Evolutionary conservation across 2,888 invertebrate genomes (phyloP).

Genomic region (Spodoptera exigua): DNA sequence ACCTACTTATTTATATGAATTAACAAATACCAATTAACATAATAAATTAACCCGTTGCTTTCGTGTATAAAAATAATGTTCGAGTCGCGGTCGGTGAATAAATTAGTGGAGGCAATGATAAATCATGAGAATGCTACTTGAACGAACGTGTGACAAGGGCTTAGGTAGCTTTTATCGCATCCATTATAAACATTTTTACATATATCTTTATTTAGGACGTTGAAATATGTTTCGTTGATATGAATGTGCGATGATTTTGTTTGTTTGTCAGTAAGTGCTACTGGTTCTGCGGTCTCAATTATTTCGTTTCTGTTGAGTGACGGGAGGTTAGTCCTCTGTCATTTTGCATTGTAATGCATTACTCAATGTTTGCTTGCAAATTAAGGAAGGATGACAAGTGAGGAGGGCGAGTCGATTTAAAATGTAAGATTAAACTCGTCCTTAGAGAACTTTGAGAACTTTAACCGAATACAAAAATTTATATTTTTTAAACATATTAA

Average conservation of each 20-base stretch:
- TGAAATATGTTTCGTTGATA: constrained; percentile 51
- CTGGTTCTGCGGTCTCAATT: constrained; percentile 38
- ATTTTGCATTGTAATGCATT: constrained; percentile 20
- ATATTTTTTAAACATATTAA: too few relatives aligned
- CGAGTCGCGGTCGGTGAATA: constrained; percentile 57
- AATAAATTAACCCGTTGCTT: constrained; percentile 71
- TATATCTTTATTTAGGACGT: constrained; percentile 46
- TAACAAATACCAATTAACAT: constrained; percentile 73
- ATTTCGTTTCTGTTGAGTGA: constrained; percentile 38
- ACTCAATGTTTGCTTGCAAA: constrained; percentile 26
- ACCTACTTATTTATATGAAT: constrained; percentile 57
- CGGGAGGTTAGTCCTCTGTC: constrained; percentile 20
- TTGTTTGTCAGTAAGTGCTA: constrained; percentile 41
- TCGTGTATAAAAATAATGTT: constrained; percentile 67
- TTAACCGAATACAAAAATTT: too few relatives aligned
- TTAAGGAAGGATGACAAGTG: constrained; percentile 5
- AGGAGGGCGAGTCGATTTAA: constrained; percentile 10
- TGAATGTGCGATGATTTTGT: constrained; percentile 49
- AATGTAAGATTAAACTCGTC: too few relatives aligned
- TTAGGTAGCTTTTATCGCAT: constrained; percentile 38
- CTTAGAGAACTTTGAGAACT: too few relatives aligned
- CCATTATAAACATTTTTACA: constrained; percentile 47
- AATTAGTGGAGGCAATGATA: constrained; percentile 63
- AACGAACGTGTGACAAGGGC: constrained; percentile 54
- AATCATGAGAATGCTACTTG: constrained; percentile 59